Evolutionary conservation across 2,113 vertebrate species (phyloP), one percentile per base, ranked within the genome.

Genomic region (Varanus komodoensis): DNA sequence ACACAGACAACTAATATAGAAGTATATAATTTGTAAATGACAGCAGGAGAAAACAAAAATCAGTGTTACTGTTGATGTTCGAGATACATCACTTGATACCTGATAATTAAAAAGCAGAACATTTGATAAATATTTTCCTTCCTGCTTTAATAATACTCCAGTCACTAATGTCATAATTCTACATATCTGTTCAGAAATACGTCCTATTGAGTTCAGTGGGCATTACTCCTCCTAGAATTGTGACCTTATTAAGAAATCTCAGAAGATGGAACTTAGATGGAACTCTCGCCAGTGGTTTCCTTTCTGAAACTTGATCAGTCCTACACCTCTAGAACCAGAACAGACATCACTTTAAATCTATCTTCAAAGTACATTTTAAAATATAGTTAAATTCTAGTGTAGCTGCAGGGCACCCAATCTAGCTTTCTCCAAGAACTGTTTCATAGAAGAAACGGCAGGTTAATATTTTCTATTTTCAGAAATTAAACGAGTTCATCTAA

Each of bases 1-100:
- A 94, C 61, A 92, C 69, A 61, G 77, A 77, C 77, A 25, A 86
- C 23, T 89, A 11, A 86, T 81, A 89, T 44, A 8, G 25, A 89
- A 1, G n/a, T 9, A 87, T 91, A 11, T 64, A 1, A 68, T 88
- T 89, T 57, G 21, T 75, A 89, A 64, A 86, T 75, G 52, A 7
- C 69, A 89, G 1, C 6, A 92, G 7, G 38, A 84, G 80, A 93
- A 87, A 6, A 81, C 9, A 0, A 50, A 44, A 1, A 81, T 87
- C 84, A 27, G 50, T 85, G 82, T 34, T 61, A 81, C 15, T 0
- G 44, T 2, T 57, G 29, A 0, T 78, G 6, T 78, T 3, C 17
- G 44, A 86, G 94, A 87, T 52, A 17, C 3, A 44, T 64, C 57
- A 84, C 5, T 44, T 44, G 48, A 88, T 90, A 50, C 3, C 0